Conservation (phyloP, 2,888 invertebrate genomes). For the Latrodectus elegans region DNA sequence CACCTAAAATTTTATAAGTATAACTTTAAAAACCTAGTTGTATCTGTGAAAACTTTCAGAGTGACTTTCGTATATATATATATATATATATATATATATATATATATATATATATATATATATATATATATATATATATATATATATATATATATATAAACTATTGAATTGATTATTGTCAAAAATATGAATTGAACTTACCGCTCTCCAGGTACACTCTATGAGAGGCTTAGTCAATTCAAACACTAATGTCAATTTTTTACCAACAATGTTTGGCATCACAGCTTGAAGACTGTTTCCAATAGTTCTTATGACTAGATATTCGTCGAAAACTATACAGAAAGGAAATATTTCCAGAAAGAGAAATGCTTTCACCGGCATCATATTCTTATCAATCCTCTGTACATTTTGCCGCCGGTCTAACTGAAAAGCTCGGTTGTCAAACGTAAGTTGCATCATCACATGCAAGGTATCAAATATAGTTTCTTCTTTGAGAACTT, state of each 20-base stretch:
- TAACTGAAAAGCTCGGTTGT: constrained; percentile 86
- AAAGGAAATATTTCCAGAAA: constrained; percentile 98
- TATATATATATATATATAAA: neutral
- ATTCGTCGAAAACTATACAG: constrained; percentile 95
- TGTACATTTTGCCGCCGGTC: constrained; percentile 48
- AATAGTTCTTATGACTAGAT: constrained; percentile 90
- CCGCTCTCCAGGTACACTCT: constrained; percentile 94
- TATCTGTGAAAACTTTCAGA: too few species aligned
- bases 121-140: constrained; percentile 1
- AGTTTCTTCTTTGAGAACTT: constrained; percentile 88
- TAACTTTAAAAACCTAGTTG: too few species aligned
- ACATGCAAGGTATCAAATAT: constrained; percentile 94
- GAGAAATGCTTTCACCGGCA: constrained; percentile 76
- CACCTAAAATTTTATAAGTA: too few species aligned
- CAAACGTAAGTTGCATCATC: constrained; percentile 93
- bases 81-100: constrained; percentile 1
- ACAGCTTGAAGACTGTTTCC: constrained; percentile 86
- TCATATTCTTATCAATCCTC: constrained; percentile 59
- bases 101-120: constrained; percentile 1
- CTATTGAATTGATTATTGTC: neutral
- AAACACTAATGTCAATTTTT: constrained; percentile 93
- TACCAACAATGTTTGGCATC: constrained; percentile 88
- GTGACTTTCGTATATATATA: neutral
- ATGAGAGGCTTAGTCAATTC: constrained; percentile 92
- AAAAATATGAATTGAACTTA: constrained; percentile 77